Base-by-base conservation (phyloP, 2,113 vertebrate species). In the Pluvialis apricaria region DNA sequence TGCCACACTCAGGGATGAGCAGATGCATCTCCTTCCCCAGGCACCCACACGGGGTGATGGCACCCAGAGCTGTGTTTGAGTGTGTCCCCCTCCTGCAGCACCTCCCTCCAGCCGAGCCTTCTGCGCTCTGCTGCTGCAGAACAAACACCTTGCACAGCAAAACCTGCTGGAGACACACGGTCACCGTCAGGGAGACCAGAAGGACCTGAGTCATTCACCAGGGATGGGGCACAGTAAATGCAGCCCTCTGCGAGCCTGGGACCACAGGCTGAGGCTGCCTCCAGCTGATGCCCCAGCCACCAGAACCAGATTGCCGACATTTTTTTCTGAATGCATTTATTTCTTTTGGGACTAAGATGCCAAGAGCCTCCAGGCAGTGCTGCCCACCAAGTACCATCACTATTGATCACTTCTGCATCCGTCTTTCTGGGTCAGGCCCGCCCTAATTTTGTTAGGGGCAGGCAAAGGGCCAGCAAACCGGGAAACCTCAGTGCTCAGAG, bases 1-100 rank as follows among this genome's bases (percentile, higher is more conserved):
- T 14, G 7, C 40, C 0, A 0, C 40, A 2, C 42, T 52, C 38
- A 5, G 82, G 55, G 69, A 19, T 31, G 36, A 79, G 52, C 22
- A n/a, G 69, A 11, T 6, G 31, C 36, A 9, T 13, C 40, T 80
- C 65, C 55, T n/a, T 55, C 60, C 68, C 26, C 22, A 20, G 71
- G 47, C 64, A 10, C 36, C n/a, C 45, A 3, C n/a, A 4, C 0
- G 5, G 32, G 26, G 17, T 3, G 38, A 32, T 44, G 3, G 5
- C 38, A 52, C 18, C 64, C 54, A 24, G 49, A 34, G 29, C 44
- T 52, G 19, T 9, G 0, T 4, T 15, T 20, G 18, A 26, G 18
- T 17, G 2, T 4, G 40, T 21, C 18, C 55, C 69, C 16, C 17
- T 47, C 19, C 58, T 1, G 1, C 2, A 6, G 32, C 76, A 22